Evolutionary conservation across 2,888 invertebrate species (phyloP), one percentile per base, ranked within the genome.

Genomic region (Phania funesta): DNA sequence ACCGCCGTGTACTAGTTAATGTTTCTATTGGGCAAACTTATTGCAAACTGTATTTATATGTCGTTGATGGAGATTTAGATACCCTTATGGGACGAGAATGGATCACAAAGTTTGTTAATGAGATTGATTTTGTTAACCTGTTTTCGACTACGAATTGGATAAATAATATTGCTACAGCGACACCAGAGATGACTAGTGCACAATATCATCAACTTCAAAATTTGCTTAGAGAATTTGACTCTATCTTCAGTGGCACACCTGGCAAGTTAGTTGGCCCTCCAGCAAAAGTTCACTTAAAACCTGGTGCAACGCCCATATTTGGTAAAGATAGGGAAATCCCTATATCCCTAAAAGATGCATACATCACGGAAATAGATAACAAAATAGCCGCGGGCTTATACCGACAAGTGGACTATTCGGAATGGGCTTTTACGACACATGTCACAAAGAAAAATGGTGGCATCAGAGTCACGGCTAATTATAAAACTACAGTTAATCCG

Each of bases 401-500:
- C 67, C 67, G 13, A 8, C 54, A 60, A 60, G 80, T 75, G 11
- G 56, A 80, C 9, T 68, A 41, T 41, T 68, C 71, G 0, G 70
- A 76, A 71, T 70, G 79, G 78, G 44, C 62, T 38, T 70, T 75
- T 24, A 70, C 75, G 18, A 70, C 70, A 54, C 76, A 83, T 54
- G 18, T 80, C 7, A 9, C 9, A 7, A 32, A 6, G 7, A 3
- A 32, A 60, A 9, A 71, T 60, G n/a, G n/a, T n/a, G n/a, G n/a
- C n/a, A n/a, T n/a, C n/a, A n/a, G n/a, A n/a, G n/a, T n/a, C 7
- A 71, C 48, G 11, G 60, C 16, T 2, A 44, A 58, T n/a, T 58
- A 58, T 16, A 58, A 58, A 29, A n/a, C 38, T 2, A 58, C 58
- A 22, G 22, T 38, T 5, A 60, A 58, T n/a, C 58, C 9, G 0